A percentile compares a stretch with the other conserved stretches of the same genome.
These are phyloP conservation scores for Lydus trimaculatus DNA, from an alignment of 2,888 invertebrate species.

Conservation along the genomic window DNA sequence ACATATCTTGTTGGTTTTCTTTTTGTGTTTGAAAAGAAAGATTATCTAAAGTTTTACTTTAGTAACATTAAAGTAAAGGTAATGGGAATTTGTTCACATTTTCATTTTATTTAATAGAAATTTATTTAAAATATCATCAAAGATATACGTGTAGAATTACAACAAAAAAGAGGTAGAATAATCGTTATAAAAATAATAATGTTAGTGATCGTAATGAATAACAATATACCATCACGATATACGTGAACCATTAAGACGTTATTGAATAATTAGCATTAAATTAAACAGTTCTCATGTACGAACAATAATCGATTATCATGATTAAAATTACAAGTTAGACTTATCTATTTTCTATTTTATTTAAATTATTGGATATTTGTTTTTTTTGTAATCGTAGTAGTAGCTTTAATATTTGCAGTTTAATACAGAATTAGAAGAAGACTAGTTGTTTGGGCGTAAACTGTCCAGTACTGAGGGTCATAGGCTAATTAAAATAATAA, in stretches of 20 bases:
- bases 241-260: background rate
- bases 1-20: background rate
- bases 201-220: background rate
- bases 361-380: no score
- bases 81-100: constrained; percentile 4
- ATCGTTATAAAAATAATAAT: background rate
- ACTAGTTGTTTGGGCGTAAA: background rate
- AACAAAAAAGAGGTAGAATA: background rate
- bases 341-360: no score
- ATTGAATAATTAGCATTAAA: constrained; percentile 2
- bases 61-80: background rate
- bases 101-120: background rate
- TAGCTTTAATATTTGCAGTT: background rate
- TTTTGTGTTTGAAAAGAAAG: no score
- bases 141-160: background rate
- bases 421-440: background rate
- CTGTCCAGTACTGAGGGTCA: background rate
- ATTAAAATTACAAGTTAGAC: no score
- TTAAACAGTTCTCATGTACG: background rate
- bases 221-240: background rate
- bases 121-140: background rate
- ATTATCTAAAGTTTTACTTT: background rate
- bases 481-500: background rate
- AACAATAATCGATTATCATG: background rate
- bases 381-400: no score